These are phyloP conservation scores for Arctocebus calabarensis DNA, from an alignment of 2,797 vertebrate genomes.

Conservation along the genomic window DNA sequence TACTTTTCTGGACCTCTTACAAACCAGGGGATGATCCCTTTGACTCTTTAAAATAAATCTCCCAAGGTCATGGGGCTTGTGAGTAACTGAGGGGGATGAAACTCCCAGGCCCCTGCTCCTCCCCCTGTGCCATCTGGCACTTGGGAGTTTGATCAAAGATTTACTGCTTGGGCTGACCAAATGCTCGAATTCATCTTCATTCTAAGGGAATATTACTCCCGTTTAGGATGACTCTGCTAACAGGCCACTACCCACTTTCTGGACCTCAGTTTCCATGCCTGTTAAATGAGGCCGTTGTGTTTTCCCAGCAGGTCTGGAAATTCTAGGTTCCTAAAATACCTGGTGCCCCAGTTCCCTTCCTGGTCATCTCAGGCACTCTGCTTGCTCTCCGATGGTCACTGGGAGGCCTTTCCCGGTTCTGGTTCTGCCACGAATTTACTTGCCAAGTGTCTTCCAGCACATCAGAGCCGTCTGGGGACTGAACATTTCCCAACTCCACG, in stretches of 20 bases:
- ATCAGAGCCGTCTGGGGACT: background rate
- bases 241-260: background rate
- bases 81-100: slow-evolving; percentile 10
- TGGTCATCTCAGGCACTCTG: background rate
- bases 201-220: background rate
- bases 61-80: slow-evolving; percentile 72
- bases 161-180: background rate
- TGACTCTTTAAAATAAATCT: slow-evolving; percentile 79
- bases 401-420: background rate
- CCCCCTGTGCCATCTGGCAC: slow-evolving; percentile 75
- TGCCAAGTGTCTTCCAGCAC: background rate
- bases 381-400: accelerated
- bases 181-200: slow-evolving; percentile 12
- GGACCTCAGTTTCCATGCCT: background rate
- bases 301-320: background rate
- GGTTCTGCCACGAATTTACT: background rate
- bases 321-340: background rate
- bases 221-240: background rate
- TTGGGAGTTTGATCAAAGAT: slow-evolving; percentile 61
- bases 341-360: accelerated
- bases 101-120: slow-evolving; percentile 23
- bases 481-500: background rate
- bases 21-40: slow-evolving; percentile 75
- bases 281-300: background rate
- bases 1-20: slow-evolving; percentile 71